Evolutionary conservation across 2,113 vertebrate species (phyloP), one percentile per base, ranked within the genome.

Genomic region (Lampris incognitus): DNA sequence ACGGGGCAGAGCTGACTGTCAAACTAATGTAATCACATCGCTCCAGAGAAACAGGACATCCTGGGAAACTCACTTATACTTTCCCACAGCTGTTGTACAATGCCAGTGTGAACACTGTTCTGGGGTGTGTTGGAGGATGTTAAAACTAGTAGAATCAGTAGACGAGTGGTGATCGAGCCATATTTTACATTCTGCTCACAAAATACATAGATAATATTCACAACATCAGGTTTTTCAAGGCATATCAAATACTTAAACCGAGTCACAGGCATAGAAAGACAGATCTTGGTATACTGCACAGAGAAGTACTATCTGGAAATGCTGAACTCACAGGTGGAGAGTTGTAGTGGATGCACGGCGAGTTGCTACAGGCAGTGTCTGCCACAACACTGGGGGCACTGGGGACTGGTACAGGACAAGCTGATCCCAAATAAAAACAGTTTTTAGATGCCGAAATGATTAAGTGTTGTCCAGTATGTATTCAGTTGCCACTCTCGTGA

Each of bases 381-480:
- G 95, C 93, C 74, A 93, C 93, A 1, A 95, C 93, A 72, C 94
- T 94, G 44, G 96, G 88, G 0, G 94, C 92, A 0, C 91, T 93
- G 59, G 97, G 97, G 4, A 99, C 97, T 1, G 97, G 98, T 74
- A 99, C 97, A 0, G 98, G 97, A 79, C 96, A 98, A 8, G 98
- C 98, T 99, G 89, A 52, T 58, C 69, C 46, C 37, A 62, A 78
- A 1, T 59, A 55, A 56, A 54, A 5, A 64, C 6, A 66, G 59
- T 11, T 57, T 67, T 68, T 0, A 64, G 7, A n/a, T 5, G 3
- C 50, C 3, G 36, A 4, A 5, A 68, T 4, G 8, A 48, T 1
- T 42, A 65, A 13, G 13, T 36, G 24, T n/a, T 11, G 13, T 24
- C 7, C 6, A 50, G 38, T 48, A 0, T 66, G 13, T 3, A 62